Evolutionary conservation across 2,797 vertebrate species (phyloP).

Genomic region (Pygocentrus nattereri): DNA sequence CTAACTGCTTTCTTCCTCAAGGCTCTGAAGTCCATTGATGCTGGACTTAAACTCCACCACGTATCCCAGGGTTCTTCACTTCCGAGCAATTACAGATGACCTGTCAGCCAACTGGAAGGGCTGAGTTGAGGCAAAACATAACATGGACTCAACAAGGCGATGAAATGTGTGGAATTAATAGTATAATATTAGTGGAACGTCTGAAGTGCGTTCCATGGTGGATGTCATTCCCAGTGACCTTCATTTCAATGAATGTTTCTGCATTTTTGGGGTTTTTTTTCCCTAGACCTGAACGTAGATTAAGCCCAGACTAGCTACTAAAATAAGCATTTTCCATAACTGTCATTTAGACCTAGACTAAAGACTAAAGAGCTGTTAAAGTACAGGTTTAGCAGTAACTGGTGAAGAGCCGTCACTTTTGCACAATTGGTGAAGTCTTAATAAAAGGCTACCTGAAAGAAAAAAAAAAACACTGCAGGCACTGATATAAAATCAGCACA

Average conservation of each 20-base stretch:
- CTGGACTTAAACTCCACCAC: slow-evolving; percentile 65
- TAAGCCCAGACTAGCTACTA: neutral
- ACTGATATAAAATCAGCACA: neutral
- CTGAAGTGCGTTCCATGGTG: neutral
- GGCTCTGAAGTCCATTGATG: slow-evolving; percentile 72
- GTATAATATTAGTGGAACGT: neutral
- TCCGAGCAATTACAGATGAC: slow-evolving; percentile 66
- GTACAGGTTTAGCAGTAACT: neutral
- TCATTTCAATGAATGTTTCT: neutral
- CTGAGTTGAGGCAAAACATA: slow-evolving; percentile 38
- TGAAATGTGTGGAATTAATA: slow-evolving; percentile 5
- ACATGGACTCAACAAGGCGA: slow-evolving; percentile 13
- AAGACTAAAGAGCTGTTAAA: neutral
- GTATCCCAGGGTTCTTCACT: slow-evolving; percentile 63
- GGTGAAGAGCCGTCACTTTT: neutral
- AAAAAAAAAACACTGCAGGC: neutral
- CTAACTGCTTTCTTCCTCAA: slow-evolving; percentile 60
- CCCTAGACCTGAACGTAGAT: neutral
- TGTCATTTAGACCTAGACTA: slow-evolving; percentile 12
- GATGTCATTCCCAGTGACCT: slow-evolving; percentile 6
- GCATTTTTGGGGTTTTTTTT: neutral
- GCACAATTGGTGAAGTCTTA: neutral
- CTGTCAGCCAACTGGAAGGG: slow-evolving; percentile 64
- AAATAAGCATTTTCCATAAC: neutral
- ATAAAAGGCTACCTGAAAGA: neutral